Conservation (phyloP, 1,140 invertebrate genomes). For the Kradibia gibbosae region DNA sequence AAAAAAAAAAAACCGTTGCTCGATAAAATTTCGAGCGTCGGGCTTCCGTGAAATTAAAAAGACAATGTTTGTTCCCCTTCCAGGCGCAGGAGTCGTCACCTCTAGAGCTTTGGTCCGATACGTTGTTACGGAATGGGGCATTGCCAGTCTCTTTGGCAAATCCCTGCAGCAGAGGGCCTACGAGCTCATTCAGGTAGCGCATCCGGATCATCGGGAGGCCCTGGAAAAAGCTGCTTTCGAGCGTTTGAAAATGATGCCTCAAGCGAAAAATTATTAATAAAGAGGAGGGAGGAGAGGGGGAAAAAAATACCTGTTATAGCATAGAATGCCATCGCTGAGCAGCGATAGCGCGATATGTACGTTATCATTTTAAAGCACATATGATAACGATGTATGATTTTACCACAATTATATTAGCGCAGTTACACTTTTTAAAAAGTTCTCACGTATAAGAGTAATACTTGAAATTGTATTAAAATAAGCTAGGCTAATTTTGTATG, state of each 20-base stretch:
- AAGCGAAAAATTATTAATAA: slow-evolving; percentile 47
- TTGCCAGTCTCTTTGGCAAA: slow-evolving; percentile 94
- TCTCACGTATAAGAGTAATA: background rate
- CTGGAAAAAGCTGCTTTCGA: slow-evolving; percentile 93
- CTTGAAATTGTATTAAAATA: slow-evolving; percentile 20
- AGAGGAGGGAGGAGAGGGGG: too few species aligned
- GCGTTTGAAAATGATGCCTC: slow-evolving; percentile 90
- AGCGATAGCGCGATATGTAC: too few species aligned
- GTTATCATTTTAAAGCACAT: too few species aligned
- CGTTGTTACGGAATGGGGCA: slow-evolving; percentile 94
- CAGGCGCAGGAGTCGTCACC: slow-evolving; percentile 95
- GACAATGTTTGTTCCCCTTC: too few species aligned
- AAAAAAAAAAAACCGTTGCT: too few species aligned
- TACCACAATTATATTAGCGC: too few species aligned
- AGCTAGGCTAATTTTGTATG: background rate
- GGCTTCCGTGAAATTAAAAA: too few species aligned
- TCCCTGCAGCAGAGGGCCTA: slow-evolving; percentile 90
- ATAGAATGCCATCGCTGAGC: too few species aligned
- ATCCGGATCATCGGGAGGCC: slow-evolving; percentile 89
- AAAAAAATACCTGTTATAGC: too few species aligned
- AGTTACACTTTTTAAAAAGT: too few species aligned
- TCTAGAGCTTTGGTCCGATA: slow-evolving; percentile 94
- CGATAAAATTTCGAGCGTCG: too few species aligned
- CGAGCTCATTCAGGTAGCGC: slow-evolving; percentile 91
- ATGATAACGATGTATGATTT: too few species aligned